A percentile compares a stretch with the other conserved stretches of the same genome.
These are phyloP conservation scores for Polymixis lichenea DNA, from an alignment of 2,888 invertebrate genomes.

Conservation along the genomic window DNA sequence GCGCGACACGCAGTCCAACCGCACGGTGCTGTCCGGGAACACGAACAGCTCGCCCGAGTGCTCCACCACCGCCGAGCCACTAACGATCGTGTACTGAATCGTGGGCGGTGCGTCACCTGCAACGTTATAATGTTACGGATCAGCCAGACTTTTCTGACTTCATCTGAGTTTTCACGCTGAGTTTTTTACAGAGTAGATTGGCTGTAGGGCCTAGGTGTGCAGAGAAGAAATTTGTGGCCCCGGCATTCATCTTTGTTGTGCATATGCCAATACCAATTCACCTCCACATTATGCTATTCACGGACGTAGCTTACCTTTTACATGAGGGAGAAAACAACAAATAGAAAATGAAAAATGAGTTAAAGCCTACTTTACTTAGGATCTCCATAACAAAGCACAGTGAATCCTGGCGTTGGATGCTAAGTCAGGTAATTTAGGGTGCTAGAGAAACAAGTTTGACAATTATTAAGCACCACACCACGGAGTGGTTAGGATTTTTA, in stretches of 20 bases:
- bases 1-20: conserved; percentile 95
- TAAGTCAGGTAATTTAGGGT: not conserved
- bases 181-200: no score
- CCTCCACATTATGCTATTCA: not conserved
- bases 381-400: not conserved
- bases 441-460: not conserved
- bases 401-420: not conserved
- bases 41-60: conserved; percentile 95
- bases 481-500: no score
- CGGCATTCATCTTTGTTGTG: not conserved
- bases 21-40: conserved; percentile 94
- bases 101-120: conserved; percentile 96
- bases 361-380: not conserved
- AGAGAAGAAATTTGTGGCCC: not conserved
- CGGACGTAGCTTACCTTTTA: not conserved
- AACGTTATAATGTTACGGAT: conserved; percentile 9
- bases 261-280: not conserved
- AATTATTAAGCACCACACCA: no score
- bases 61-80: conserved; percentile 95
- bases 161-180: no score
- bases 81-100: conserved; percentile 93
- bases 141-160: no score
- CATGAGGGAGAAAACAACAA: not conserved
- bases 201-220: not conserved
- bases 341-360: not conserved